These are phyloP conservation scores for Adelges cooleyi DNA, from an alignment of 1,140 invertebrate species.

Conservation along the genomic window DNA sequence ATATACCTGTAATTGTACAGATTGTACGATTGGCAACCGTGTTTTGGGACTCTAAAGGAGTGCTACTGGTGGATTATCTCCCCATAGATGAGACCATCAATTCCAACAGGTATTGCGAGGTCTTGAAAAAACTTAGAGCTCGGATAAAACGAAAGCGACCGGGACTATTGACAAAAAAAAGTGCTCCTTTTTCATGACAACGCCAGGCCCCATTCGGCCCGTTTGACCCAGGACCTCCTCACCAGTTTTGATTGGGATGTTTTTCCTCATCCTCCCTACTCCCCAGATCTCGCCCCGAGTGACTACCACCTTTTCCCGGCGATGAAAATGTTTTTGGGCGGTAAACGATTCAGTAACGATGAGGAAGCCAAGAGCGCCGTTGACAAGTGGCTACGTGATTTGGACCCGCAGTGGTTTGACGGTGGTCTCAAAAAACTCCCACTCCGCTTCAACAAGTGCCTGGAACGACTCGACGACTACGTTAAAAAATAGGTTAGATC, in stretches of 20 bases:
- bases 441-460: background rate
- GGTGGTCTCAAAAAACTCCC: conserved; percentile 8
- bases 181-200: conserved; percentile 37
- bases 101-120: too few species aligned
- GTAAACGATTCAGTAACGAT: conserved; percentile 23
- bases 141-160: too few species aligned
- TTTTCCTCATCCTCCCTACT: conserved; percentile 36
- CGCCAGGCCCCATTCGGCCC: conserved; percentile 34
- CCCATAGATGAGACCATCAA: too few species aligned
- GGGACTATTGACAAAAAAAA: too few species aligned
- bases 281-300: conserved; percentile 35
- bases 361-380: conserved; percentile 1
- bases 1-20: too few species aligned
- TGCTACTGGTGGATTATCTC: too few species aligned
- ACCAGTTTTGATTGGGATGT: conserved; percentile 35
- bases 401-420: conserved; percentile 5
- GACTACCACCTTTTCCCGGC: conserved; percentile 35
- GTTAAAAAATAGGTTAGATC: conserved; percentile 7
- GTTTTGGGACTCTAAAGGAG: too few species aligned
- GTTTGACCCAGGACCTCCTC: conserved; percentile 30
- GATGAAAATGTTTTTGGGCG: conserved; percentile 30
- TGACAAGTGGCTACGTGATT: background rate
- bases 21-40: too few species aligned
- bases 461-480: conserved; percentile 19
- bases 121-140: too few species aligned